Evolutionary conservation across 1,140 invertebrate species (phyloP).

Genomic region (Parapsyche elsis): DNA sequence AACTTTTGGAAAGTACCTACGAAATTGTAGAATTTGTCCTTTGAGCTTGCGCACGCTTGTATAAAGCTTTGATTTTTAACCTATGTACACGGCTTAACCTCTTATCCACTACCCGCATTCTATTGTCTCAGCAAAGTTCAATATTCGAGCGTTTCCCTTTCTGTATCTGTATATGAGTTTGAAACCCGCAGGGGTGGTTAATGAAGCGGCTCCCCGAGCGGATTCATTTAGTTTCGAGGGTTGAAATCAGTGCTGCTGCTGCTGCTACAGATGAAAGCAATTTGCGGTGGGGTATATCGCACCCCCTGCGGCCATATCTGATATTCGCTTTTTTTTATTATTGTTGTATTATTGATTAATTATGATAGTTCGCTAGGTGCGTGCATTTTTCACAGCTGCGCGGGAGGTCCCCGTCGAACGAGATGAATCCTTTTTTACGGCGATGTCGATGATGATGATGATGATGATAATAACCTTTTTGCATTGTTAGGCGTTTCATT

Average conservation of each 20-base stretch:
- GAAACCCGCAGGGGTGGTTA: conserved; percentile 2
- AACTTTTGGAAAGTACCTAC: too few species aligned
- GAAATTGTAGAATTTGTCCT: too few species aligned
- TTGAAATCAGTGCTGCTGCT: neutral
- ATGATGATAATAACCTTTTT: neutral
- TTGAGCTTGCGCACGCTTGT: neutral
- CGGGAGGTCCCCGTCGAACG: conserved; percentile 27
- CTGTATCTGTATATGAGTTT: neutral
- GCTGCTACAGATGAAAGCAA: neutral
- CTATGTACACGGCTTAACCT: neutral
- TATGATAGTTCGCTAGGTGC: neutral
- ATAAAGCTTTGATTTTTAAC: neutral
- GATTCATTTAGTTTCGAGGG: conserved; percentile 3
- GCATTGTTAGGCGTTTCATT: neutral
- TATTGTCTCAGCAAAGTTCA: neutral
- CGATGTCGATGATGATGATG: neutral
- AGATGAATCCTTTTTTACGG: neutral
- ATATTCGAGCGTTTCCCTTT: neutral
- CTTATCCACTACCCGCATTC: neutral
- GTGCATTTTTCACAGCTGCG: conserved; percentile 11
- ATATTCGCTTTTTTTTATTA: conserved; percentile 5
- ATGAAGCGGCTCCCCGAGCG: neutral
- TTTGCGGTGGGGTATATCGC: neutral
- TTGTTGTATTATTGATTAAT: neutral
- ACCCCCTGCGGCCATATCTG: neutral